A percentile compares a stretch with the other conserved stretches of the same genome.
Conservation (phyloP, 2,113 vertebrate species). For the Nycticebus coucang region DNA sequence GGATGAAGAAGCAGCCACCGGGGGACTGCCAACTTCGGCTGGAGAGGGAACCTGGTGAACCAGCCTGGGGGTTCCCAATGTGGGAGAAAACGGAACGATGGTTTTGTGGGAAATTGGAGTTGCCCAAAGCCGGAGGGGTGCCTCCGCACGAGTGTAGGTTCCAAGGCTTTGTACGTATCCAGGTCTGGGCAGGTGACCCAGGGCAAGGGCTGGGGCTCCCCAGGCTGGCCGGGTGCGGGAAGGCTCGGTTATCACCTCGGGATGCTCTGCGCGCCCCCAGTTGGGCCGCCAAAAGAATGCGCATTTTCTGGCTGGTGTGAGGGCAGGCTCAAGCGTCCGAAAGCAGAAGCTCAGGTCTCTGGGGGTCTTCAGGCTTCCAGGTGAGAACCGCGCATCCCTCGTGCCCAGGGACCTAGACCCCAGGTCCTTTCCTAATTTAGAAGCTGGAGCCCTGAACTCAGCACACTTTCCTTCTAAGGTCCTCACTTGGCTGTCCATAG, state of each 20-base stretch:
- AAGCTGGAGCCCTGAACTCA: neutral
- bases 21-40: neutral
- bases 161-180: neutral
- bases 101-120: neutral
- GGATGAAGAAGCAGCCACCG: neutral
- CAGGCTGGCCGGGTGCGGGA: neutral
- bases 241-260: neutral
- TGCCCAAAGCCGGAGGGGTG: neutral
- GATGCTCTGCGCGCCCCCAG: neutral
- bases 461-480: neutral
- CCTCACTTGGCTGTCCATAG: neutral
- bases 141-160: neutral
- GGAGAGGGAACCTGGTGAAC: neutral
- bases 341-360: neutral
- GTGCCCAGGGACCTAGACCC: neutral
- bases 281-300: neutral
- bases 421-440: no score
- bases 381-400: neutral
- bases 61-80: neutral
- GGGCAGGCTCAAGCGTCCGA: neutral
- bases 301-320: neutral
- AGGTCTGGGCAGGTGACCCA: neutral
- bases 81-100: no score
- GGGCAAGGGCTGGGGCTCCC: neutral
- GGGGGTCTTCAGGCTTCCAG: neutral